Conservation (phyloP, 2,797 vertebrate genomes). For the Myiotriccus ornatus region DNA sequence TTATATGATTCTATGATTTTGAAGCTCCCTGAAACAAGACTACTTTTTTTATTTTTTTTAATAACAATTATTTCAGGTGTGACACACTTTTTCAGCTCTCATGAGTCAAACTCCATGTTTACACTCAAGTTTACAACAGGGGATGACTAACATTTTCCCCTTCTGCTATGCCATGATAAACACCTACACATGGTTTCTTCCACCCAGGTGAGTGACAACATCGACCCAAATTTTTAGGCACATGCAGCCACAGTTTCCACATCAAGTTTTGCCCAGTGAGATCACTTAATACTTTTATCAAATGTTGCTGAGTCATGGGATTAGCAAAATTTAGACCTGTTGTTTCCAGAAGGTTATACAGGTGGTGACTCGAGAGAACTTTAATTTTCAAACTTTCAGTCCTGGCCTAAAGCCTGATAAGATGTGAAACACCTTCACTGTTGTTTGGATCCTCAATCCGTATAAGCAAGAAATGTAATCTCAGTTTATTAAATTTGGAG, state of each 20-base stretch:
- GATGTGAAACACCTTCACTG: background rate
- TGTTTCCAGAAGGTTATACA: background rate
- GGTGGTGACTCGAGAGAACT: background rate
- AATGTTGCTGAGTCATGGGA: background rate
- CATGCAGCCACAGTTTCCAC: background rate
- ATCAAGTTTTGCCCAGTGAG: background rate
- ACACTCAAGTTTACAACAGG: background rate
- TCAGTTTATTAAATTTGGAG: background rate
- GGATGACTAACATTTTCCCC: background rate
- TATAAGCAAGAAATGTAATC: background rate
- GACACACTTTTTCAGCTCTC: background rate
- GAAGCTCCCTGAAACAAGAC: background rate
- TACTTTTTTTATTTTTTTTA: background rate
- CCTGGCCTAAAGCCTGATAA: background rate
- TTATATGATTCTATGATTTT: background rate
- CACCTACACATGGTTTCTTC: background rate
- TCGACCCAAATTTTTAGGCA: background rate
- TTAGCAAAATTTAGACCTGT: background rate
- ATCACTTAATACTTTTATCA: background rate
- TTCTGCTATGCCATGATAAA: background rate
- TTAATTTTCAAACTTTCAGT: background rate
- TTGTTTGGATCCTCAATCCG: background rate
- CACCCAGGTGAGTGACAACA: background rate
- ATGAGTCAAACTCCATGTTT: background rate
- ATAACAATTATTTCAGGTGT: background rate